Evolutionary conservation across 2,888 invertebrate species (phyloP).

Genomic region (Frankliniella intonsa): DNA sequence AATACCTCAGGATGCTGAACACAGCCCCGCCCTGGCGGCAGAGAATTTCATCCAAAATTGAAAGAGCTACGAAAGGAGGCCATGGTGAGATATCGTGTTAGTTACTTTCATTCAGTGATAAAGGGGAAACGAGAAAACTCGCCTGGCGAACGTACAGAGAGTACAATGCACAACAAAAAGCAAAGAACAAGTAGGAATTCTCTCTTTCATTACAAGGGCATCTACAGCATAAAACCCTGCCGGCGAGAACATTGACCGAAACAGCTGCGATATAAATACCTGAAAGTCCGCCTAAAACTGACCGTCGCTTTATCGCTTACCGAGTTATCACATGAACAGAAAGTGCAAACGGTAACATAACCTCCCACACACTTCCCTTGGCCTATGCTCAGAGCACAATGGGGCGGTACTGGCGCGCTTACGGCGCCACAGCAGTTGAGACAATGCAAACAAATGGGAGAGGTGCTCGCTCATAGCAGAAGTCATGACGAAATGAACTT

Average conservation of each 20-base stretch:
- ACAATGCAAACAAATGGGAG: too few relatives aligned
- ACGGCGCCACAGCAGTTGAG: neutral
- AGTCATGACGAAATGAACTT: too few relatives aligned
- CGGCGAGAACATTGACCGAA: neutral
- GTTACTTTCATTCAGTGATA: neutral
- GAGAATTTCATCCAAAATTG: too few relatives aligned
- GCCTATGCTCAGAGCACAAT: conserved; percentile 4
- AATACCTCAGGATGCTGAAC: too few relatives aligned
- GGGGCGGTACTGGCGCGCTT: conserved; percentile 12
- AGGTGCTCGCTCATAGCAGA: too few relatives aligned
- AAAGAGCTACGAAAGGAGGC: too few relatives aligned
- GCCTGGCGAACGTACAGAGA: neutral
- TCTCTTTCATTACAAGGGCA: neutral
- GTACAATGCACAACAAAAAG: neutral
- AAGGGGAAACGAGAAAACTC: neutral
- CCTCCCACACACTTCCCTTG: conserved; percentile 15
- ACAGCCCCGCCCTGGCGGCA: too few relatives aligned
- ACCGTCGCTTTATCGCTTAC: neutral
- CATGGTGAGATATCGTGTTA: too few relatives aligned
- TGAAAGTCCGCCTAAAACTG: neutral
- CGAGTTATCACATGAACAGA: neutral
- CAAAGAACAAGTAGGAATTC: neutral
- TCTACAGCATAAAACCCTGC: conserved; percentile 3
- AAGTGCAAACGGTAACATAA: conserved; percentile 9
- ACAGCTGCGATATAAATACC: neutral